Percentiles rank a stretch among this genome's conserved stretches.
These are phyloP conservation scores for Flexamia atlantica DNA, from an alignment of 2,888 invertebrate species.

Conservation along the genomic window DNA sequence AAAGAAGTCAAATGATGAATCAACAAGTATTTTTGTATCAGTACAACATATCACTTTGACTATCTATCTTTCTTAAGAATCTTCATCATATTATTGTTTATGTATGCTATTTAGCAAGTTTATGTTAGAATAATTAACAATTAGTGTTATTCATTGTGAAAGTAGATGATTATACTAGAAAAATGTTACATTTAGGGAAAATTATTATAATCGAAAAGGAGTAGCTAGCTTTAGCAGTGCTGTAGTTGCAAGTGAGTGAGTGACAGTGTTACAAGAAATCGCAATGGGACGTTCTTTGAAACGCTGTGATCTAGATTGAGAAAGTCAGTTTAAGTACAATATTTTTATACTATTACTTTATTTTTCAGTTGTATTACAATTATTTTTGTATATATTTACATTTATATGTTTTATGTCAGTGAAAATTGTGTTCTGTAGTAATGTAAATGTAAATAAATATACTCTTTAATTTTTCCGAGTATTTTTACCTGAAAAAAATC, in stretches of 20 bases:
- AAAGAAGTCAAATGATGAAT: not conserved
- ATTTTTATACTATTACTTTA: constrained; percentile 51
- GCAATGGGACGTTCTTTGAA: constrained; percentile 45
- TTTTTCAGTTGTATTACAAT: constrained; percentile 36
- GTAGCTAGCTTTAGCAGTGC: constrained; percentile 23
- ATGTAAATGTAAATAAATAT: constrained; percentile 17
- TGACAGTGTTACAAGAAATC: too few species aligned
- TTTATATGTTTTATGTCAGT: constrained; percentile 27
- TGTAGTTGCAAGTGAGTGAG: constrained; percentile 14
- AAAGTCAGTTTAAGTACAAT: constrained; percentile 33
- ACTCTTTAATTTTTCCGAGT: not conserved
- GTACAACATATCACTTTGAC: constrained; percentile 40
- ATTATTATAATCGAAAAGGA: not conserved
- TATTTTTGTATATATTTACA: constrained; percentile 31
- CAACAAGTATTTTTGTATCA: constrained; percentile 2
- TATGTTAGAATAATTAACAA: constrained; percentile 7
- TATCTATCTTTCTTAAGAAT: constrained; percentile 2
- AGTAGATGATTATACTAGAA: not conserved
- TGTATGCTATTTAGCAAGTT: not conserved
- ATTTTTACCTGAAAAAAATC: not conserved
- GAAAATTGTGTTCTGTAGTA: constrained; percentile 21
- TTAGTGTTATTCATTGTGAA: constrained; percentile 25
- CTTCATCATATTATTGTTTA: constrained; percentile 5
- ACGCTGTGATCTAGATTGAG: constrained; percentile 45
- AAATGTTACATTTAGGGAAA: not conserved